Evolutionary conservation across 1,140 invertebrate species (phyloP).

Genomic region (Drosophila orosa): DNA sequence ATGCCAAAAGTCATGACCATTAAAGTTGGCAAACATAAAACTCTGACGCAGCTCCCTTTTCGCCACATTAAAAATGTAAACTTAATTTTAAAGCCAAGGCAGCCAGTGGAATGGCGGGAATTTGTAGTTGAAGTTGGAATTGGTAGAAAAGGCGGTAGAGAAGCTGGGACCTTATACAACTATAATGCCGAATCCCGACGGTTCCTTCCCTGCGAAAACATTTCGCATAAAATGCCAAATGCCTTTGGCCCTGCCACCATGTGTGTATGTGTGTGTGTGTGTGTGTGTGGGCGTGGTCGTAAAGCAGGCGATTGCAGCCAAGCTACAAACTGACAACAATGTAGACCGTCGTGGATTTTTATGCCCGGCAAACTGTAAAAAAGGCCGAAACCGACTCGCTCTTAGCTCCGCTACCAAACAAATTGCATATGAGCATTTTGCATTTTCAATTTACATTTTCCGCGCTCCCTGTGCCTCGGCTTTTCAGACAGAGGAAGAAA

Average conservation of each 20-base stretch:
- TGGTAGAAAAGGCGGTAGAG: constrained; percentile 12
- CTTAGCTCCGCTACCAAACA: constrained; percentile 45
- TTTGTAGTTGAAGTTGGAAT: constrained; percentile 37
- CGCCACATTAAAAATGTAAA: constrained; percentile 72
- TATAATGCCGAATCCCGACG: constrained; percentile 56
- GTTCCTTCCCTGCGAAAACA: constrained; percentile 62
- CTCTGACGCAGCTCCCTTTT: constrained; percentile 36
- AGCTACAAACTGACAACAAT: constrained; percentile 68
- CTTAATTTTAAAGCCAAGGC: constrained; percentile 70
- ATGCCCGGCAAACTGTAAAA: constrained; percentile 63
- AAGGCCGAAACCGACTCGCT: constrained; percentile 37
- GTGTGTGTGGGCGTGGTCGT: constrained; percentile 54
- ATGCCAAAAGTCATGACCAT: constrained; percentile 53
- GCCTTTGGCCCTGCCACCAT: constrained; percentile 54
- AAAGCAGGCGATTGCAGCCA: constrained; percentile 72
- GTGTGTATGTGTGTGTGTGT: constrained; percentile 38
- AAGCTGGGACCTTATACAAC: constrained; percentile 43
- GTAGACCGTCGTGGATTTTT: constrained; percentile 57
- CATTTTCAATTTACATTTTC: constrained; percentile 78
- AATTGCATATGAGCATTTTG: constrained; percentile 79
- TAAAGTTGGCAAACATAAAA: constrained; percentile 70
- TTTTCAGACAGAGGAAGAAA: constrained; percentile 19
- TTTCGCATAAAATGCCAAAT: constrained; percentile 78
- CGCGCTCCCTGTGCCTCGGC: constrained; percentile 34
- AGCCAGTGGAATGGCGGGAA: constrained; percentile 31